These are phyloP conservation scores for Eurystomus gularis DNA, from an alignment of 2,113 vertebrate species.

Conservation along the genomic window DNA sequence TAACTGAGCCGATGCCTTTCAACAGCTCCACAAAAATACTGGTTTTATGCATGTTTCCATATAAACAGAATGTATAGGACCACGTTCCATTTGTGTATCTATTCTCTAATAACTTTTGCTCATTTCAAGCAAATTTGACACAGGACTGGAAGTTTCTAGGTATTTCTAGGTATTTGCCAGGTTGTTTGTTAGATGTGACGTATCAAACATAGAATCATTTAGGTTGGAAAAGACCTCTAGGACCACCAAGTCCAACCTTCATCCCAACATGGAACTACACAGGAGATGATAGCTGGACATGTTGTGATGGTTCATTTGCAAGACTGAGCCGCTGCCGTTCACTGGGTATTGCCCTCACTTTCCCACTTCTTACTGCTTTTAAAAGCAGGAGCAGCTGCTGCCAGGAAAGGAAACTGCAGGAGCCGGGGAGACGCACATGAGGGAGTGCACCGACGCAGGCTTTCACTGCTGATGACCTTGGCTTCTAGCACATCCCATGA, in stretches of 20 bases:
- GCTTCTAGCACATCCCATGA: background rate
- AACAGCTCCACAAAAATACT: background rate
- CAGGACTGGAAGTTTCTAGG: background rate
- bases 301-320: background rate
- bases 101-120: background rate
- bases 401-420: conserved; percentile 17
- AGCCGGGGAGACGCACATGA: background rate
- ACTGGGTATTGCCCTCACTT: background rate
- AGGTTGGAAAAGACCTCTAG: no score
- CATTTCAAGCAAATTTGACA: background rate
- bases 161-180: background rate
- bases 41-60: background rate
- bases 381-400: background rate
- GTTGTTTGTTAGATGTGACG: background rate
- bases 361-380: background rate
- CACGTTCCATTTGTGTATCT: background rate
- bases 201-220: background rate
- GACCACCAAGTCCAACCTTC: no score
- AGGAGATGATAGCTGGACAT: background rate
- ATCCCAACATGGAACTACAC: background rate
- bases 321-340: background rate
- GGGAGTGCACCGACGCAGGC: background rate
- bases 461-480: background rate
- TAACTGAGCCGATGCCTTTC: background rate
- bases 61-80: background rate